A percentile compares a stretch with the other conserved stretches of the same genome.
Evolutionary conservation across 2,797 vertebrate genomes (phyloP).

Genomic region (Danio tinwini): DNA sequence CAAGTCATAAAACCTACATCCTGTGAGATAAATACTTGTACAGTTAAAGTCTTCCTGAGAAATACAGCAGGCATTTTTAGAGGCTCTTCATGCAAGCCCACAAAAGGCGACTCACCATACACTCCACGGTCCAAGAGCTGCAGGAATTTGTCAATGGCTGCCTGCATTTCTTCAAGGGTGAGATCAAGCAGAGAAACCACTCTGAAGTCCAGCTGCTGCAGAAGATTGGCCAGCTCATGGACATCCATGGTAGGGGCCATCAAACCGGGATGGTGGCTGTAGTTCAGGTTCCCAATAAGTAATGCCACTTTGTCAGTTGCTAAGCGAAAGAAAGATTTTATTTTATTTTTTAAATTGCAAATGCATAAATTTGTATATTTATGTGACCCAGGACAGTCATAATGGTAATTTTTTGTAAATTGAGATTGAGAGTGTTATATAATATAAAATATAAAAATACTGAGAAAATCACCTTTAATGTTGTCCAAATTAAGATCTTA

Average conservation of each 20-base stretch:
- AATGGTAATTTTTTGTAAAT: no score
- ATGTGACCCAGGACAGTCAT: no score
- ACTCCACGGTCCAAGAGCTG: constrained; percentile 85
- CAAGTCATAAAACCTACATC: constrained; percentile 9
- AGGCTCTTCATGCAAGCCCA: neutral
- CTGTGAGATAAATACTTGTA: neutral
- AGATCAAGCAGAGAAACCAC: constrained; percentile 90
- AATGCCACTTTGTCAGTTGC: constrained; percentile 89
- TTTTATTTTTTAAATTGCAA: no score
- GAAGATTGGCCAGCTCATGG: constrained; percentile 81
- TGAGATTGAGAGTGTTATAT: no score
- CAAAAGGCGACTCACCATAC: constrained; percentile 80
- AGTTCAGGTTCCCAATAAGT: constrained; percentile 87
- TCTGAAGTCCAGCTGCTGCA: constrained; percentile 84
- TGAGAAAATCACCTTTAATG: no score
- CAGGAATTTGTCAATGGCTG: constrained; percentile 80
- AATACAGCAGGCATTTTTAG: neutral
- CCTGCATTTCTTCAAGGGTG: constrained; percentile 82
- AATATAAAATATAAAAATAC: no score
- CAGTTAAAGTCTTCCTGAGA: neutral
- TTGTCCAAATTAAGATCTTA: no score
- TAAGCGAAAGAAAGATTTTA: constrained; percentile 55
- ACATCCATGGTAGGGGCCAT: constrained; percentile 88
- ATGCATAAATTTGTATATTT: no score
- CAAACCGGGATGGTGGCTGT: constrained; percentile 81